A percentile compares a stretch with the other conserved stretches of the same genome.
These are phyloP conservation scores for Mimachlamys varia DNA, from an alignment of 2,888 invertebrate genomes.

Conservation along the genomic window DNA sequence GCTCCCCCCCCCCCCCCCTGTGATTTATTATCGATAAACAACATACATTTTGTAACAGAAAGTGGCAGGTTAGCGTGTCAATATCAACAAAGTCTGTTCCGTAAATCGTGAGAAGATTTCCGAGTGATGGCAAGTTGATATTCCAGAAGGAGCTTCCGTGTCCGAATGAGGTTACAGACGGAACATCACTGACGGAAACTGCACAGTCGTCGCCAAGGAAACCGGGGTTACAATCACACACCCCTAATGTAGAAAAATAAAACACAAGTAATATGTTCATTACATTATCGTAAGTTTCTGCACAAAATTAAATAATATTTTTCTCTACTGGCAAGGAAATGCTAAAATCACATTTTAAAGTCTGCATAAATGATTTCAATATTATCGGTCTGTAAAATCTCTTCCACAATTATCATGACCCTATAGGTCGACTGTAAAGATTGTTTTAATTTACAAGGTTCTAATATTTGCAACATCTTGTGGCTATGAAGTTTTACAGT, in stretches of 20 bases:
- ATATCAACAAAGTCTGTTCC: conserved; percentile 60
- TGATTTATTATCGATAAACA: background rate
- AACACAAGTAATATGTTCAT: background rate
- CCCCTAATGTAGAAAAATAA: conserved; percentile 55
- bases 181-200: conserved; percentile 55
- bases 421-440: too few relatives aligned
- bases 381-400: too few relatives aligned
- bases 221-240: conserved; percentile 64
- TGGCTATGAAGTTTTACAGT: too few relatives aligned
- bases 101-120: conserved; percentile 55
- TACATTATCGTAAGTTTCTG: background rate
- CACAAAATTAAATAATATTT: background rate
- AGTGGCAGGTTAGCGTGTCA: conserved; percentile 51
- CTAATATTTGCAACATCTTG: too few relatives aligned
- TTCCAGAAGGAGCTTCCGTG: conserved; percentile 15
- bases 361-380: too few relatives aligned
- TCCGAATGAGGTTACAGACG: conserved; percentile 40
- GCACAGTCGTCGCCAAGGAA: conserved; percentile 63
- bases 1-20: too few relatives aligned
- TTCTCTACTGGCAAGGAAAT: too few relatives aligned
- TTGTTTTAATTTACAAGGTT: too few relatives aligned
- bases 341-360: too few relatives aligned
- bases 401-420: too few relatives aligned
- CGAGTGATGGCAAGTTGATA: conserved; percentile 46
- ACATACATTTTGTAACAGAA: conserved; percentile 43